Evolutionary conservation across 2,113 vertebrate species (phyloP), one percentile per base, ranked within the genome.

Genomic region (Sander vitreus): DNA sequence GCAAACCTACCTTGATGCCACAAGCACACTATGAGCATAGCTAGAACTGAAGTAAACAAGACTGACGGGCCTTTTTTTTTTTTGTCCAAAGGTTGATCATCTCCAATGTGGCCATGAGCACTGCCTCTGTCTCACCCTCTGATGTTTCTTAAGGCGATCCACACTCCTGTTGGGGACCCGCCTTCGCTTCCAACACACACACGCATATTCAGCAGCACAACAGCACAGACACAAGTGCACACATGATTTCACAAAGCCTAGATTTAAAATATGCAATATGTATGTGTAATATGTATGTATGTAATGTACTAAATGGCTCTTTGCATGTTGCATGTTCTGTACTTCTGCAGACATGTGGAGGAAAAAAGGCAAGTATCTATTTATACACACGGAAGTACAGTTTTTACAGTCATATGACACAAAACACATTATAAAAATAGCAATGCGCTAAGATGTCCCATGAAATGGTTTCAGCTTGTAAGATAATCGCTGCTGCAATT

Each of bases 71-170:
- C 11, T 83, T 94, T 33, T 33, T 33, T 33, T 33, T 33, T 92
- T 92, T 83, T 0, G 95, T 93, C 96, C 96, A 96, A 89, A 85
- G 86, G 8, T 94, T 95, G 82, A 95, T 95, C 67, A 96, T 94
- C 87, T 97, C 96, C 76, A 96, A 89, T 0, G 93, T 59, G 4
- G 96, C 96, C 16, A 89, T 94, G 82, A 97, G 89, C 77, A 96
- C 95, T n/a, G 95, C 91, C 45, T 97, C 96, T 0, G 96, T 93
- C n/a, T 85, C 95, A 36, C 80, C 88, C 23, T 84, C 59, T 2
- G 94, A 89, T 0, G 96, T 97, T 92, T 97, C 96, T 43, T 91
- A 97, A 83, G 27, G 94, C 94, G 80, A 96, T 88, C 14, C 89
- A 86, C 4, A 96, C 92, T 10, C 90, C 83, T 2, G 93, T 77